phyloP scores from a whole-genome alignment of 2,888 invertebrate species.

The Oscheius sp. region DNA sequence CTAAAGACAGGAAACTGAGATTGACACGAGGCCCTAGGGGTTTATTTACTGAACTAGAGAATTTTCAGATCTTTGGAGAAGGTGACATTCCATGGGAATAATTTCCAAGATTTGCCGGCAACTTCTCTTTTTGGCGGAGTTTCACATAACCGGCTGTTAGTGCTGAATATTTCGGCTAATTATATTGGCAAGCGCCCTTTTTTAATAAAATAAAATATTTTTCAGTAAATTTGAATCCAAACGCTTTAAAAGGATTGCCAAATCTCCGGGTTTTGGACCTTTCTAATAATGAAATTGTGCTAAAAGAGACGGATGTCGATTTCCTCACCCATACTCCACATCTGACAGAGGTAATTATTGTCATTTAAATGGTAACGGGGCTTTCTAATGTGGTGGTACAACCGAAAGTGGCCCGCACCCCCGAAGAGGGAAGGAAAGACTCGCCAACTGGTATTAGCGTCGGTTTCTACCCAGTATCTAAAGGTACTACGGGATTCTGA shows the following conservation, averaged over 20 bases:
- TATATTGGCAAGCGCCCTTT: constrained; percentile 61
- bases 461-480: constrained; percentile 22
- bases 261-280: constrained; percentile 68
- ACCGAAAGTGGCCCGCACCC: too few relatives aligned
- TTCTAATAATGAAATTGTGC: constrained; percentile 69
- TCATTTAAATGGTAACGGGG: neutral
- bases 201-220: constrained; percentile 4
- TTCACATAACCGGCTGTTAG: constrained; percentile 58
- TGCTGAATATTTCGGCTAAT: constrained; percentile 72
- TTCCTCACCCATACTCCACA: constrained; percentile 69
- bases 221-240: constrained; percentile 65
- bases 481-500: constrained; percentile 20
- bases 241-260: constrained; percentile 64
- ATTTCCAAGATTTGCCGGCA: constrained; percentile 71
- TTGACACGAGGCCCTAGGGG: constrained; percentile 20
- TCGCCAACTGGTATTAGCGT: neutral
- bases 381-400: too few relatives aligned
- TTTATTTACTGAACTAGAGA: neutral
- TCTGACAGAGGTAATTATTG: constrained; percentile 61
- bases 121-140: constrained; percentile 65
- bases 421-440: neutral
- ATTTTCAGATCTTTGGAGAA: constrained; percentile 57
- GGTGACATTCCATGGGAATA: constrained; percentile 73
- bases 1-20: constrained; percentile 26
- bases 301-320: constrained; percentile 62